Evolutionary conservation across 2,113 vertebrate species (phyloP).

Genomic region (Rhodinocichla rosea): DNA sequence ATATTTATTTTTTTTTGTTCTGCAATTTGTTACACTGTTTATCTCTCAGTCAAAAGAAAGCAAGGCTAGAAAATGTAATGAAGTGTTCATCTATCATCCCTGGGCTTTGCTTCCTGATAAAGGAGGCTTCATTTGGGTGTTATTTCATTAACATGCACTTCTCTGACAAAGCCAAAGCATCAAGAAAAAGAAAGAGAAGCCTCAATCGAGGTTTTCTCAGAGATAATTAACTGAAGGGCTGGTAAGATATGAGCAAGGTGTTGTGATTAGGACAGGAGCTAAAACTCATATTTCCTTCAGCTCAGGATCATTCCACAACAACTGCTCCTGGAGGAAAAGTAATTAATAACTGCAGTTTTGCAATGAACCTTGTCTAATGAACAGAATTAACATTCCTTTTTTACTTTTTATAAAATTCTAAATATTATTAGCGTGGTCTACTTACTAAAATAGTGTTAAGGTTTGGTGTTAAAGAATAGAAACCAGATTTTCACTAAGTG

Average conservation of each 20-base stretch:
- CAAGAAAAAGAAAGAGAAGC: background rate
- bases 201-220: background rate
- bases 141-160: background rate
- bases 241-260: background rate
- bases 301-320: background rate
- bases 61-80: background rate
- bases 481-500: background rate
- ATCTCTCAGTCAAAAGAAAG: background rate
- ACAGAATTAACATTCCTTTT: background rate
- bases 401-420: background rate
- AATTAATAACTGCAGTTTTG: background rate
- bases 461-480: background rate
- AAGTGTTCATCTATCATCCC: background rate
- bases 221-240: background rate
- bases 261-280: background rate
- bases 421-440: background rate
- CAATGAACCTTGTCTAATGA: background rate
- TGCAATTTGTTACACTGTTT: background rate
- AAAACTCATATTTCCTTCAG: background rate
- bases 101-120: background rate
- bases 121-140: background rate
- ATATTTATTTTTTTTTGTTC: background rate
- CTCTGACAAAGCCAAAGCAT: background rate
- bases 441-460: background rate
- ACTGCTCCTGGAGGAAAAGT: background rate